Percentiles rank a stretch among this genome's conserved stretches.
Evolutionary conservation across 1,140 invertebrate genomes (phyloP).

Genomic region (Araneus ventricosus): DNA sequence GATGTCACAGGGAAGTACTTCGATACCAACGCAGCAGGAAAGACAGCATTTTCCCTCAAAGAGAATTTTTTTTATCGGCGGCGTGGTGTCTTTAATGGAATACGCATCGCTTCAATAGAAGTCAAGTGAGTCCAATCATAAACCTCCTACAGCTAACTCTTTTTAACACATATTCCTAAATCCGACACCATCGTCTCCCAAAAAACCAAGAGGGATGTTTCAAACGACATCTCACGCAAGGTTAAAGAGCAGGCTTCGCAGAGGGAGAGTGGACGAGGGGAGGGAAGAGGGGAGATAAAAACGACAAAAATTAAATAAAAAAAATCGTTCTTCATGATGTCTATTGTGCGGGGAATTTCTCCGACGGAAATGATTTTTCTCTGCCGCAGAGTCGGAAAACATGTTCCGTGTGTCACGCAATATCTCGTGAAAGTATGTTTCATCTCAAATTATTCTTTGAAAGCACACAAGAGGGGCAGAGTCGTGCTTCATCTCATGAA

Average conservation of each 20-base stretch:
- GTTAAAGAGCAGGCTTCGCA: conserved; percentile 51
- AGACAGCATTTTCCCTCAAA: too few relatives aligned
- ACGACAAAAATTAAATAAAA: conserved; percentile 73
- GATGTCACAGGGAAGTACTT: too few relatives aligned
- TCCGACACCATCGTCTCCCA: not conserved
- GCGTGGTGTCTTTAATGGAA: not conserved
- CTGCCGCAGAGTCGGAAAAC: conserved; percentile 68
- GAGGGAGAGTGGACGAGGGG: not conserved
- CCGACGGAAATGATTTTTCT: conserved; percentile 74
- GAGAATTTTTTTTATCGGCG: not conserved
- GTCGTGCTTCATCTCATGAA: conserved; percentile 71
- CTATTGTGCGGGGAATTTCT: conserved; percentile 67
- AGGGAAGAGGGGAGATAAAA: conserved; percentile 11
- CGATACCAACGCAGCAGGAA: too few relatives aligned
- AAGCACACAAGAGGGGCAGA: conserved; percentile 55
- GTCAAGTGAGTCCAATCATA: not conserved
- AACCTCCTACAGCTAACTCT: not conserved
- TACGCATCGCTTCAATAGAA: not conserved
- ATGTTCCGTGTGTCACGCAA: conserved; percentile 69
- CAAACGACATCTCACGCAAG: conserved; percentile 63
- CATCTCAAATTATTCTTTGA: conserved; percentile 74
- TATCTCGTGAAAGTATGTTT: conserved; percentile 72
- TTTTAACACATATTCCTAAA: conserved; percentile 27
- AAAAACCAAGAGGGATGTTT: conserved; percentile 40
- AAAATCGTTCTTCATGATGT: conserved; percentile 65